Percentiles rank a stretch among this genome's conserved stretches.
These are phyloP conservation scores for Camponotus pennsylvanicus DNA, from an alignment of 1,140 invertebrate genomes.

Conservation along the genomic window DNA sequence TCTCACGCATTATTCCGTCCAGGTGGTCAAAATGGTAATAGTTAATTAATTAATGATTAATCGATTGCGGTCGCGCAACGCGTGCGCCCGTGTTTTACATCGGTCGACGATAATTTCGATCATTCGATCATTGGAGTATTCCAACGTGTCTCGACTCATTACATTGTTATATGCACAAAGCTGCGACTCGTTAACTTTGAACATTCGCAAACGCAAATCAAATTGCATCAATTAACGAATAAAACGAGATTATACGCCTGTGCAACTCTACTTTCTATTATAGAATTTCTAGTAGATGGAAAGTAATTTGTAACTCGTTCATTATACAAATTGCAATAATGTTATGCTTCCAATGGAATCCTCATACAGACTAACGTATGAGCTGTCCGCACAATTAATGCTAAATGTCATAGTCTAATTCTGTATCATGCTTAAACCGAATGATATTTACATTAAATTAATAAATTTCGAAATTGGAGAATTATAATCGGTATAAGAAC, in stretches of 20 bases:
- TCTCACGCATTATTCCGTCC: constrained; percentile 38
- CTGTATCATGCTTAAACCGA: constrained; percentile 37
- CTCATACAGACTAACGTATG: not conserved
- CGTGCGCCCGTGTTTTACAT: constrained; percentile 21
- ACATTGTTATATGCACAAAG: constrained; percentile 27
- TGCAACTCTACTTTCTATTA: constrained; percentile 19
- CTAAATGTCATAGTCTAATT: constrained; percentile 42
- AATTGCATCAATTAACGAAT: constrained; percentile 54
- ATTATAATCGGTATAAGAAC: not conserved
- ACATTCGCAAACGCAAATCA: constrained; percentile 34
- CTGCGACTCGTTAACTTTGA: constrained; percentile 50
- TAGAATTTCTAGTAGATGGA: not conserved
- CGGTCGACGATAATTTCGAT: constrained; percentile 34
- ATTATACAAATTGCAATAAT: constrained; percentile 46
- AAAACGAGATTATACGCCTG: constrained; percentile 1
- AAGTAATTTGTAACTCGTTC: constrained; percentile 33
- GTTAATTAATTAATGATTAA: constrained; percentile 60
- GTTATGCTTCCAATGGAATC: constrained; percentile 26
- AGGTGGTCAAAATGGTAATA: constrained; percentile 33
- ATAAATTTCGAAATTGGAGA: constrained; percentile 18
- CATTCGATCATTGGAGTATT: not conserved
- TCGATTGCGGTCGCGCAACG: constrained; percentile 42
- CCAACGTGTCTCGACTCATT: constrained; percentile 44
- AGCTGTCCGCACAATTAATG: constrained; percentile 31
- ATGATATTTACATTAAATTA: constrained; percentile 33